Conservation (phyloP, 2,888 invertebrate genomes). For the Norana najaformis region DNA sequence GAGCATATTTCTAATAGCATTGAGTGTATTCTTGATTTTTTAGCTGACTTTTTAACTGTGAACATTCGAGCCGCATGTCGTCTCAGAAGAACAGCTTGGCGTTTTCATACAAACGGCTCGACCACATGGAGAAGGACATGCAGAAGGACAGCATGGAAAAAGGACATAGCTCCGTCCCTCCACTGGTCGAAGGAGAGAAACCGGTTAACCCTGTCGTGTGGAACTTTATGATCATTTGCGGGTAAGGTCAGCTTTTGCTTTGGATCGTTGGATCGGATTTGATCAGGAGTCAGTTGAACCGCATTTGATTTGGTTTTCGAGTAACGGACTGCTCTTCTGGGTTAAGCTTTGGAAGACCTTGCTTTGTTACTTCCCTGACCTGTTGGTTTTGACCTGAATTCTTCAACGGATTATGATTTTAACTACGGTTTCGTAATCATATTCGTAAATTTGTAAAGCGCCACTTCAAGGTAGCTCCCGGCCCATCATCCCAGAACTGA, state of each 20-base stretch:
- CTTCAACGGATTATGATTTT: no score
- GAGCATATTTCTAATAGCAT: background rate
- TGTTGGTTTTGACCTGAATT: no score
- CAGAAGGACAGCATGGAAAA: slow-evolving; percentile 1
- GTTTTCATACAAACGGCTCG: background rate
- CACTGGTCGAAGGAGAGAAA: background rate
- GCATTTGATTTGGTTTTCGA: no score
- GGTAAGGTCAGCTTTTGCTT: background rate
- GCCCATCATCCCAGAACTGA: no score
- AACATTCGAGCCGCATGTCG: background rate
- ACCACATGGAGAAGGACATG: background rate
- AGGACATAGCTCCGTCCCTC: background rate
- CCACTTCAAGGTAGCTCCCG: no score
- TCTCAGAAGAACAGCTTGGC: background rate
- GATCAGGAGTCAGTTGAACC: background rate
- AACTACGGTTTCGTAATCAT: no score
- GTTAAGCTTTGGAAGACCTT: no score
- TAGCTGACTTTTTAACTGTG: background rate
- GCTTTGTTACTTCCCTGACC: no score
- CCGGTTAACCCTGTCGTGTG: slow-evolving; percentile 27
- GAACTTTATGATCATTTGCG: slow-evolving; percentile 30
- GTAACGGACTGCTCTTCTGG: no score
- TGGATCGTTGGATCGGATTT: background rate
- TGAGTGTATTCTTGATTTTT: background rate
- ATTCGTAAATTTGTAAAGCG: no score